Base-by-base conservation (phyloP, 1,140 invertebrate species). In the Nixonia krombeini region DNA sequence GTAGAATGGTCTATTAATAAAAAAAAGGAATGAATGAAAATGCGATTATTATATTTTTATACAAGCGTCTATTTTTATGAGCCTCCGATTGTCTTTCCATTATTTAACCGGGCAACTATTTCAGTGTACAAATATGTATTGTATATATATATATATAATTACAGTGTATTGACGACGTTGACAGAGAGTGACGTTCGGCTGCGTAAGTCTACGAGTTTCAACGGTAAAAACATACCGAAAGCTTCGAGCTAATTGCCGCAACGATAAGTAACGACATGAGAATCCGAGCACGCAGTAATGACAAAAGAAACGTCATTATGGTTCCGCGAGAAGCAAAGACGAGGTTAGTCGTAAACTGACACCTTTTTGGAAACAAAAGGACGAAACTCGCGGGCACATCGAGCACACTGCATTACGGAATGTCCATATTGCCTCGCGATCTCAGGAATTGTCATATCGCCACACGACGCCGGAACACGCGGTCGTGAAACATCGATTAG, bases 181-280 rank as follows among this genome's bases (percentile, higher is more conserved):
- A 40, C 37, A 40, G 37, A 18, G 16, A 40, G 3, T n/a, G 37
- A 40, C 16, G 37, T 40, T 40, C 37, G 37, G 8, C 8, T 4
- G 29, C 10, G 10, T 8, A 31, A 31, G 29, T n/a, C 8, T 8
- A 31, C 10, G 8, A 31, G 29, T 31, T 31, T 31, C 29, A n/a
- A 2, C 29, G 8, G 29, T 31, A 1, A 2, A 2, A 7, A 18
- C 37, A 21, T 9, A 18, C 37, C 37, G 21, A 42, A 4, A 5
- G 21, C 33, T 15, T 15, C 7, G 15, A 10, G 6, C 2, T 21
- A 21, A 21, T 21, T 3, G 21, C 6, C 6, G 6, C 21, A 21
- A 6, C 21, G 21, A 21, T 21, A 21, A 21, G 21, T 21, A 21
- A 21, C 6, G 6, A 21, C 2, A 21, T 21, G 21, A 21, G 2